phyloP scores from a whole-genome alignment of 1,140 invertebrate species.

The Drosophila subpulchrella region DNA sequence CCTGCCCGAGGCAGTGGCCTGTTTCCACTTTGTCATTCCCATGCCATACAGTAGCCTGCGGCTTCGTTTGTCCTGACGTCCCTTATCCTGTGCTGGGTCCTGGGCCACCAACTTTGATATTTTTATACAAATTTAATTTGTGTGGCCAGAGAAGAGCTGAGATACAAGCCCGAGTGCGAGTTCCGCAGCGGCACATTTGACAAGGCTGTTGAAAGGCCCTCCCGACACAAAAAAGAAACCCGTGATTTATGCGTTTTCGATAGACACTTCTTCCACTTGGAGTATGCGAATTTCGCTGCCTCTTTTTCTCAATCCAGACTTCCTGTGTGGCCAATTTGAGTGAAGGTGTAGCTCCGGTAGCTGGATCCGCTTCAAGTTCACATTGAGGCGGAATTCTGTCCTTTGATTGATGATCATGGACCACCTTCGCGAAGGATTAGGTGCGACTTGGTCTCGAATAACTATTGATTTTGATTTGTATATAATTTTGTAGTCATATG shows the following conservation, averaged over 20 bases:
- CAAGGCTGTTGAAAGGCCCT: constrained; percentile 73
- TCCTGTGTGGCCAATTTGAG: constrained; percentile 65
- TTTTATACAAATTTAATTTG: constrained; percentile 80
- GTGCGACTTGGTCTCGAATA: not conserved
- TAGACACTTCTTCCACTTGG: constrained; percentile 37
- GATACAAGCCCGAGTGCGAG: constrained; percentile 6
- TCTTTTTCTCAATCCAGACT: constrained; percentile 27
- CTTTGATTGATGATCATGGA: constrained; percentile 17
- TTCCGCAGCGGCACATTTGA: constrained; percentile 59
- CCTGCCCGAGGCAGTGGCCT: constrained; percentile 25
- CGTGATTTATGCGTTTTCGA: constrained; percentile 83
- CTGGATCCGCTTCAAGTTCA: constrained; percentile 8
- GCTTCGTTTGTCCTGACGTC: constrained; percentile 48
- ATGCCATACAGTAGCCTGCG: constrained; percentile 72
- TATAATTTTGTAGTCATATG: not conserved
- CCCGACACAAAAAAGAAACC: constrained; percentile 30
- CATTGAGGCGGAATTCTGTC: not conserved
- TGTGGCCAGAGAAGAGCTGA: constrained; percentile 56
- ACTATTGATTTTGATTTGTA: not conserved
- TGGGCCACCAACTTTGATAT: constrained; percentile 77
- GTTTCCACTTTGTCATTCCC: constrained; percentile 55
- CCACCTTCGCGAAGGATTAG: not conserved
- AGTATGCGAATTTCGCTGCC: constrained; percentile 55
- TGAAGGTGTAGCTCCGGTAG: constrained; percentile 58
- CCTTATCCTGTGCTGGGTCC: constrained; percentile 22